Evolutionary conservation across 2,113 vertebrate genomes (phyloP), one percentile per base, ranked within the genome.

Genomic region (Donacobius atricapilla): DNA sequence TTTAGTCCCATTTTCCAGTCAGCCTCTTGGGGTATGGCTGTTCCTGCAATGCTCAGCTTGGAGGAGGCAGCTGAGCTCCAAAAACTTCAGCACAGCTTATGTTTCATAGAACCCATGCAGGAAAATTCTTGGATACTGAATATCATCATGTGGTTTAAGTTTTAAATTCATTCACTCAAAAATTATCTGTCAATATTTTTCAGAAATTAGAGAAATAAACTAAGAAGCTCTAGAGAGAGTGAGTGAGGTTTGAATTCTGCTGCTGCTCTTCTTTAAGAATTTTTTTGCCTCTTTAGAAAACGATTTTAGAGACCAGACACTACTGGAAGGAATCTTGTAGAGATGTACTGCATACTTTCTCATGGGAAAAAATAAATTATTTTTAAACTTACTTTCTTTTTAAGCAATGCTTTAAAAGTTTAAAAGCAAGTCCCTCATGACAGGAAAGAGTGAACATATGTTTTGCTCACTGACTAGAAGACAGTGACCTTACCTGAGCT

Each of bases 271-370:
- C 13, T 60, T 72, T 37, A 48, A 65, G 23, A 53, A 78, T 21
- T 27, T 1, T 1, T 76, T 69, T 86, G 3, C 5, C 8, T 33
- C 17, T 58, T 73, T 40, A 61, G 40, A 7, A 37, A 77, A 57
- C 18, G 0, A 8, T 45, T 86, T 61, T 35, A 45, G 23, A 65
- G 20, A n/a, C 17, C 48, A 50, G 27, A 23, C 23, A 22, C 2
- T 31, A 3, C 8, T 47, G 7, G 23, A 54, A 47, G 50, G 33
- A 47, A 39, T 18, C 42, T 37, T 17, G 31, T 39, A 28, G 4
- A 51, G 21, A 42, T 6, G 11, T 5, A 3, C 27, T 30, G 4
- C 1, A 2, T 15, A 2, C 6, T 37, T 56, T 31, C 23, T 21
- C 9, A 25, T 14, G 13, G 14, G 22, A 18, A 58, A 76, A 61